Evolutionary conservation across 2,888 invertebrate genomes (phyloP).

Genomic region (Acronicta alni): DNA sequence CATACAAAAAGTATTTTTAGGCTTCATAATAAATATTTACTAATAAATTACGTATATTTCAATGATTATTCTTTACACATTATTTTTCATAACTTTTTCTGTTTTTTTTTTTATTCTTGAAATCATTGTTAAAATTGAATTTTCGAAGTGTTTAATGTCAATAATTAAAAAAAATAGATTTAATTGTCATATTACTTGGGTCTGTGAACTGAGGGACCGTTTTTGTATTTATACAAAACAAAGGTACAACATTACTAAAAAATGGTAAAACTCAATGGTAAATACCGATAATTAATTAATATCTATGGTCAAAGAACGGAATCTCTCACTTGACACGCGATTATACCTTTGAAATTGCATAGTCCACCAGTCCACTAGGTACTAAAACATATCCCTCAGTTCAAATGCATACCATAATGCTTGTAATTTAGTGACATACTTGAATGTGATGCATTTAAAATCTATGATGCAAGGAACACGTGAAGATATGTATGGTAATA

Average conservation of each 20-base stretch:
- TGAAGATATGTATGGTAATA: conserved; percentile 50
- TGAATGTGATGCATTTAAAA: conserved; percentile 14
- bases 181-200: too few species aligned
- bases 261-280: too few species aligned
- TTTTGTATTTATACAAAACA: too few species aligned
- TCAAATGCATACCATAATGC: too few species aligned
- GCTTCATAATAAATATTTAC: conserved; percentile 10
- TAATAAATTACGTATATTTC: conserved; percentile 37
- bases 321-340: too few species aligned
- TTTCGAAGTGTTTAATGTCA: background rate
- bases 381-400: too few species aligned
- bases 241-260: too few species aligned
- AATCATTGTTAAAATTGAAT: background rate
- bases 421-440: conserved; percentile 3
- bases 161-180: background rate
- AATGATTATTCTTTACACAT: conserved; percentile 28
- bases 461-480: conserved; percentile 50
- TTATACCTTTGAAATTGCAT: too few species aligned
- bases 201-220: too few species aligned
- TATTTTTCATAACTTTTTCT: conserved; percentile 7
- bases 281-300: too few species aligned
- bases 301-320: too few species aligned
- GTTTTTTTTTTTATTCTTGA: background rate
- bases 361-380: too few species aligned
- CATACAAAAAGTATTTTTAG: conserved; percentile 10